phyloP scores from a whole-genome alignment of 2,888 invertebrate species.

The Caenorhabditis angaria region DNA sequence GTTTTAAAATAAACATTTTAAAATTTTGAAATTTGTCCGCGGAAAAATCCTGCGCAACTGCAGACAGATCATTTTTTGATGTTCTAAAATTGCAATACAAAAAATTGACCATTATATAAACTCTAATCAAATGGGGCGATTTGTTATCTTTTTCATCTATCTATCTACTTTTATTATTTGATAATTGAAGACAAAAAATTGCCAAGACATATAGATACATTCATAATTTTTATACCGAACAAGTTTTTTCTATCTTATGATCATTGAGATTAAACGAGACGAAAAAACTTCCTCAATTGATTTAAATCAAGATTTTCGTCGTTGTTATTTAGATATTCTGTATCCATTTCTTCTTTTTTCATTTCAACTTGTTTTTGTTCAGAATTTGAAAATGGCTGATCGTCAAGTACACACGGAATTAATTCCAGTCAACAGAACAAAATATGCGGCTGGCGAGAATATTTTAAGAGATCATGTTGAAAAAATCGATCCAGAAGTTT shows the following conservation, averaged over 20 bases:
- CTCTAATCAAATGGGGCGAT: not conserved
- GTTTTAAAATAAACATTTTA: no score
- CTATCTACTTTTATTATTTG: not conserved
- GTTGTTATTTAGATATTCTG: not conserved
- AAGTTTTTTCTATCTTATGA: not conserved
- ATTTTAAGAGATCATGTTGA: constrained; percentile 72
- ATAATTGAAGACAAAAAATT: no score
- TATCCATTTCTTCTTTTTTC: not conserved
- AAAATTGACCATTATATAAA: not conserved
- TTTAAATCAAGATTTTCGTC: no score
- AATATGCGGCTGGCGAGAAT: constrained; percentile 50
- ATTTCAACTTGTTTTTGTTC: constrained; percentile 15
- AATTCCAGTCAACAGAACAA: constrained; percentile 54
- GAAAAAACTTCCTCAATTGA: not conserved
- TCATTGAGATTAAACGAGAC: not conserved
- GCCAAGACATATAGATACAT: no score
- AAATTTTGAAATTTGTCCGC: no score
- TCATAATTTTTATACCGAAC: not conserved
- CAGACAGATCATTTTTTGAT: not conserved
- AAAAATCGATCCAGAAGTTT: constrained; percentile 88
- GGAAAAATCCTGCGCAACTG: not conserved
- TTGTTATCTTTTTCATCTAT: not conserved
- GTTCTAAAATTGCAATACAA: not conserved
- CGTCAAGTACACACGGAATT: constrained; percentile 59
- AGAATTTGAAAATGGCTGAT: constrained; percentile 33